These are phyloP conservation scores for Nemopilema nomurai DNA, from an alignment of 30 jellyfish, hydroid and myxozoan species.

Conservation along the genomic window DNA sequence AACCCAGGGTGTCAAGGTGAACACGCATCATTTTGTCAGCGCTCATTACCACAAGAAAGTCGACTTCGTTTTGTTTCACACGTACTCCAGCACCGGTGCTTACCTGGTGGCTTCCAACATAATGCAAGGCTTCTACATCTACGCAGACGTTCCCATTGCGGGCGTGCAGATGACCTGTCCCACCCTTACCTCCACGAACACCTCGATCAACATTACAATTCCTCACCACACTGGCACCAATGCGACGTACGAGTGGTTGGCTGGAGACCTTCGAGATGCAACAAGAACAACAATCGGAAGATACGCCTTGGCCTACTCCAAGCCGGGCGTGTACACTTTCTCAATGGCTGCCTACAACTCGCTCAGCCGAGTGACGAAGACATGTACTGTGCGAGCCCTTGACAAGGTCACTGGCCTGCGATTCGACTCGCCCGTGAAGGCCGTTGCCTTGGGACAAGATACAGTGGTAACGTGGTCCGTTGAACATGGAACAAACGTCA, in stretches of 20 bases:
- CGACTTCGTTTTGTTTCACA: slow-evolving; percentile 66
- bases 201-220: slow-evolving; percentile 26
- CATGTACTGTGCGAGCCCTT: slow-evolving; percentile 47
- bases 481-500: slow-evolving; percentile 78
- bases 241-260: slow-evolving; percentile 74
- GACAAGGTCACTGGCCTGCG: slow-evolving; percentile 63
- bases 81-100: slow-evolving; percentile 75
- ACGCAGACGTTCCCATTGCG: slow-evolving; percentile 75
- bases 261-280: slow-evolving; percentile 64
- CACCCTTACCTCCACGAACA: slow-evolving; percentile 33
- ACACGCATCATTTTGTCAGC: slow-evolving; percentile 61
- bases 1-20: slow-evolving; percentile 20
- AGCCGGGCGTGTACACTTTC: slow-evolving; percentile 80
- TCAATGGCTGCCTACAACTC: slow-evolving; percentile 69
- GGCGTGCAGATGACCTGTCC: slow-evolving; percentile 70
- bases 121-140: slow-evolving; percentile 54
- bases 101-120: slow-evolving; percentile 56
- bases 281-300: slow-evolving; percentile 21
- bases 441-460: slow-evolving; percentile 67
- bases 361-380: slow-evolving; percentile 43
- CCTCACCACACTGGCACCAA: slow-evolving; percentile 82
- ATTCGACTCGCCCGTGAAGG: slow-evolving; percentile 38
- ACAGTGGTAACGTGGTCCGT: slow-evolving; percentile 72
- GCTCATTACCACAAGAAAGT: slow-evolving; percentile 79
- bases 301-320: slow-evolving; percentile 23